Evolutionary conservation across 2,888 invertebrate genomes (phyloP), one percentile per base, ranked within the genome.

Genomic region (Escarpia spicata): DNA sequence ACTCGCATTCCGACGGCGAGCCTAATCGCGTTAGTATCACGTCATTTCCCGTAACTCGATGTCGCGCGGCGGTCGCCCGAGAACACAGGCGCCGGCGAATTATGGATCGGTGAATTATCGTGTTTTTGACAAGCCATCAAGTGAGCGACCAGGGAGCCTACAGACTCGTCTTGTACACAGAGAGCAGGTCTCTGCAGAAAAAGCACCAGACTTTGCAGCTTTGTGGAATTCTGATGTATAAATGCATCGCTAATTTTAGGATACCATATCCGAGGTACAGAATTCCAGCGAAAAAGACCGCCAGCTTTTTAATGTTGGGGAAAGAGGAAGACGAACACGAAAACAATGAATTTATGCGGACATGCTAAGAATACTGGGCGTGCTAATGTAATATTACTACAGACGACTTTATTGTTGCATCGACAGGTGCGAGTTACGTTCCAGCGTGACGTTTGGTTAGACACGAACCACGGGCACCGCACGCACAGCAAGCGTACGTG

Each of bases 31-130:
- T 75, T 75, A 75, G 75, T 26, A 75, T 75, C 75, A 75, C 75
- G 75, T 75, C 75, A 75, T 75, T 75, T 75, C 75, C 75, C 26
- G 26, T 75, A 75, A 75, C 75, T 75, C 75, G 75, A 75, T 75
- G 75, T 75, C 75, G 26, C 75, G 26, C 75, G 75, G 6, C 19
- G 3, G 75, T 75, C 75, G 75, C 75, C 75, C 26, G 75, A 26
- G 26, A 26, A 75, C 75, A 75, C 6, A 19, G 75, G 26, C 75
- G 75, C 26, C 52, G 75, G 26, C 75, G 75, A 75, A 75, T 75
- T 75, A 75, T 75, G 75, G 75, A 75, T 75, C 75, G 75, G 15
- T 75, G 75, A 75, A 26, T 75, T 75, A 75, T 75, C 75, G 75
- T 26, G 75, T 75, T n/a, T 75, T 75, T 75, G 75, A 75, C 75